Evolutionary conservation across 2,113 vertebrate species (phyloP), one percentile per base, ranked within the genome.

Genomic region (Noturus placidus): DNA sequence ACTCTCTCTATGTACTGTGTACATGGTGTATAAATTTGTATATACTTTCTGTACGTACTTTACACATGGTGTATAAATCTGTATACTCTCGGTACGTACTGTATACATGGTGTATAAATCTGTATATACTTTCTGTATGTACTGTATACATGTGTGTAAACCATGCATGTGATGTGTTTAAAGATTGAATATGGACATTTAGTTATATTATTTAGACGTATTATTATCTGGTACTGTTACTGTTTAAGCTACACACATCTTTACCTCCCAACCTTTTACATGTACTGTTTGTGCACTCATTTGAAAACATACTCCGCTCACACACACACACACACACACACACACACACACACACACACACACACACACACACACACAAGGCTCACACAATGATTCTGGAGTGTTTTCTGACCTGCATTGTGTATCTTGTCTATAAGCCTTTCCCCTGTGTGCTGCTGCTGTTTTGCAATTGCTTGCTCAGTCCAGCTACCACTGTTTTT

Each of bases 391-490:
- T 4, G 19, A 72, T 42, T 42, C 35, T 59, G 77, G 15, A n/a
- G 33, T 82, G n/a, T 85, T 72, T 63, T 80, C 61, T 90, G 85
- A 74, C 59, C 27, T 77, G 59, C 19, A 59, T 70, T 27, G 69
- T 79, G 19, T 59, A 8, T 50, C 82, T 87, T 30, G 13, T 80
- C 42, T 67, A 4, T 17, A 42, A 69, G n/a, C 19, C 38, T 25
- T 27, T 35, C n/a, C n/a, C 65, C 77, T 42, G 78, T 74, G 65
- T 77, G 50, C 67, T 38, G 30, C 59, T 42, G 22, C 52, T 33
- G 78, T 74, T 79, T 61, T 70, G 56, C 1, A 35, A 57, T 50
- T 52, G 42, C 42, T 72, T 74, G 35, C 63, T 84, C 57, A 61
- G 52, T 76, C n/a, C 25, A 77, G 65, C 78, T 54, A 30, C 84